Base-by-base conservation (phyloP, 2,113 vertebrate genomes). In the Sapajus apella region DNA sequence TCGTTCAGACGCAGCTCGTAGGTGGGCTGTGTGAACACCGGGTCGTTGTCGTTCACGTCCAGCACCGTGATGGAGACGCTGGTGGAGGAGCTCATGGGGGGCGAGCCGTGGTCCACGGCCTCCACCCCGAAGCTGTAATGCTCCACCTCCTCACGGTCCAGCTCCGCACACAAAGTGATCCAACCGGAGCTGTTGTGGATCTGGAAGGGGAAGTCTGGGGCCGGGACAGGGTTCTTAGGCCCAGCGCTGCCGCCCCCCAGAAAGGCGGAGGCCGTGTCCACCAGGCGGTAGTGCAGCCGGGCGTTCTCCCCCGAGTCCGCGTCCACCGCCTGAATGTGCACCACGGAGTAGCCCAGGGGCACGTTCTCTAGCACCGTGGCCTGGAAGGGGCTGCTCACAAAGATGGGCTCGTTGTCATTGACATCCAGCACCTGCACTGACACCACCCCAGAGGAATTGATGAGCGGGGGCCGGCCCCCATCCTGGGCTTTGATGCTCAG, bases 371-470 rank as follows among this genome's bases (percentile, higher is more conserved):
- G 98, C 93, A 99, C 99, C 0, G 99, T 99, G 0, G 99, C 99
- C 98, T 99, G 99, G 97, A 99, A 99, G 1, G 99, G 99, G 80
- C 99, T 99, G 98, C 99, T 99, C 90, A 99, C 99, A 75, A 99
- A 99, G 98, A 99, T 99, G 52, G 99, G 99, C 1, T 99, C 99
- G 0, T 99, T 99, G 98, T 99, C 99, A 1, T 99, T 99, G 5
- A 99, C 98, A 0, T 99, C 99, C 95, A 99, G 98, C 2, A 99
- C 99, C 87, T 99, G 99, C 68, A 99, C 99, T 0, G 99, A 99
- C 82, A 99, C 99, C 98, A 99, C 98, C 23, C 99, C 99, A 0
- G 99, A 99, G 81, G 99, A 98, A 56, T 99, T 99, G 92, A 99
- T 99, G 97, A 99, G 98, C 0, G 99, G 99, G 9, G 99, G 99